These are phyloP conservation scores for Morone saxatilis DNA, from an alignment of 2,113 vertebrate species.

Conservation along the genomic window DNA sequence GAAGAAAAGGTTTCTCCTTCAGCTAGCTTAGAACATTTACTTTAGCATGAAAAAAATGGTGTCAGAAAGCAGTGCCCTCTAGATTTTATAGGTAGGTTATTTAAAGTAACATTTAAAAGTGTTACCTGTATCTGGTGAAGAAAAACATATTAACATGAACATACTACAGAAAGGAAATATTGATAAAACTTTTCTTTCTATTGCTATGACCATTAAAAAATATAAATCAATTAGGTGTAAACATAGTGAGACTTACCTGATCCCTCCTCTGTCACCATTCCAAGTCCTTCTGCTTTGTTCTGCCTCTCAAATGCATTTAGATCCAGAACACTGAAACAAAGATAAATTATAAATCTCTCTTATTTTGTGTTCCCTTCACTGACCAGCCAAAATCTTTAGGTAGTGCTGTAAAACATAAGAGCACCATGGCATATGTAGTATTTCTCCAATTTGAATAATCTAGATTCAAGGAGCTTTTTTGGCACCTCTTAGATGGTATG, in stretches of 20 bases:
- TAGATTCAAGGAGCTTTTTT: too few relatives aligned
- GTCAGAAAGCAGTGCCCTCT: neutral
- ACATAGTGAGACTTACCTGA: slow-evolving; percentile 86
- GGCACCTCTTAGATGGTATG: too few relatives aligned
- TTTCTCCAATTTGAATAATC: too few relatives aligned
- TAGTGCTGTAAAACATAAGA: neutral
- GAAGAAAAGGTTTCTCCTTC: neutral
- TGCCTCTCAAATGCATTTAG: slow-evolving; percentile 97
- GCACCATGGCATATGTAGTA: too few relatives aligned
- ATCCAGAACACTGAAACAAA: slow-evolving; percentile 74
- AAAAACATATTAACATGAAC: slow-evolving; percentile 5
- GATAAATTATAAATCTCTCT: neutral
- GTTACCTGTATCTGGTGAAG: slow-evolving; percentile 10
- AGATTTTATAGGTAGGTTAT: neutral
- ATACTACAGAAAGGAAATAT: neutral
- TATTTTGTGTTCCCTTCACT: neutral
- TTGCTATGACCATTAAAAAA: neutral
- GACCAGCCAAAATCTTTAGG: neutral
- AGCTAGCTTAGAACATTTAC: neutral
- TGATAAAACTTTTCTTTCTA: neutral
- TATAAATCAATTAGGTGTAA: neutral
- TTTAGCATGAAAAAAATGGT: neutral
- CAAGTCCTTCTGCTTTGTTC: slow-evolving; percentile 97
- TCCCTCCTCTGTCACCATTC: slow-evolving; percentile 98
- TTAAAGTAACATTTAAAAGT: neutral